These are phyloP conservation scores for Nannoperca australis DNA, from an alignment of 2,797 vertebrate species.

Conservation along the genomic window DNA sequence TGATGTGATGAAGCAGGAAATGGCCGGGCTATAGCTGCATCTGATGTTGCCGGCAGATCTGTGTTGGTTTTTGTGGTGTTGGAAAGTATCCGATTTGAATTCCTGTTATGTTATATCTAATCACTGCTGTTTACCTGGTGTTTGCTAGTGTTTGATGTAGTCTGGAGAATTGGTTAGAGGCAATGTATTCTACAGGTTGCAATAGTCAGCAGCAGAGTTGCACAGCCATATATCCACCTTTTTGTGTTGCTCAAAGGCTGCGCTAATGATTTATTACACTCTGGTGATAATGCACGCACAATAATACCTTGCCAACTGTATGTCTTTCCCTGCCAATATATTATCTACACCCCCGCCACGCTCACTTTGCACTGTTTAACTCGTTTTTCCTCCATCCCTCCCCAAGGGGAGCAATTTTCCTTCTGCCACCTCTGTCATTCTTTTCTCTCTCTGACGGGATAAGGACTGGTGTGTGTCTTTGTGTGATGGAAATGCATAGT, in stretches of 20 bases:
- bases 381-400: constrained; percentile 47
- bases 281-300: constrained; percentile 47
- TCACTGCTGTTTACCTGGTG: constrained; percentile 45
- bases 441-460: constrained; percentile 74
- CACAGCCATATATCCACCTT: constrained; percentile 39
- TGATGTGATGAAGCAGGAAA: constrained; percentile 60
- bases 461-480: constrained; percentile 82
- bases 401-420: constrained; percentile 62
- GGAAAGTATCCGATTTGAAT: constrained; percentile 36
- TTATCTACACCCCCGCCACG: constrained; percentile 37
- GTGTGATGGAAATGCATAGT: constrained; percentile 76
- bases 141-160: constrained; percentile 46
- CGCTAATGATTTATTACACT: constrained; percentile 67
- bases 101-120: constrained; percentile 28
- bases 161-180: constrained; percentile 5
- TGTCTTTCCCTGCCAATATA: constrained; percentile 15
- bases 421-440: constrained; percentile 58
- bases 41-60: constrained; percentile 24
- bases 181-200: constrained; percentile 48
- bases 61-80: constrained; percentile 26
- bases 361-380: constrained; percentile 31
- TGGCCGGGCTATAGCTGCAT: constrained; percentile 20
- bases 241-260: constrained; percentile 47
- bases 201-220: constrained; percentile 39
- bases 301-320: constrained; percentile 25